A percentile compares a stretch with the other conserved stretches of the same genome.
Evolutionary conservation across 2,888 invertebrate species (phyloP).

Genomic region (Stenodera caucasica): DNA sequence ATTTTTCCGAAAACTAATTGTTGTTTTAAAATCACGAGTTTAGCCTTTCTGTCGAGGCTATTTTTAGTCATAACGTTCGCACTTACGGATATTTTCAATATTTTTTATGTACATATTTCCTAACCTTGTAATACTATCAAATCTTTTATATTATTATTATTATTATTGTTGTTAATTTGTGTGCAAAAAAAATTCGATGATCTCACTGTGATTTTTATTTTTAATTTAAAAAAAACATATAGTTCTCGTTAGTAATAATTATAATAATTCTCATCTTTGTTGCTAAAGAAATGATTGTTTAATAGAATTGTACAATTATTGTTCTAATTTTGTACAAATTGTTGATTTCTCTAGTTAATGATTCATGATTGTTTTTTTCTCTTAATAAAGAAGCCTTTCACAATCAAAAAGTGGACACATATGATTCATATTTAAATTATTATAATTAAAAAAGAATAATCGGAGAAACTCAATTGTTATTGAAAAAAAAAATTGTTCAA

Average conservation of each 20-base stretch:
- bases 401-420: not conserved
- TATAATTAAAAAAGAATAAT: no score
- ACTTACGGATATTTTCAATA: not conserved
- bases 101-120: not conserved
- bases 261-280: not conserved
- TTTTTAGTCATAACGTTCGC: not conserved
- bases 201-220: no score
- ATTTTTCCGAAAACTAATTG: not conserved
- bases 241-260: no score
- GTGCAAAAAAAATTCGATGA: no score
- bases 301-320: not conserved
- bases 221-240: no score
- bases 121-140: not conserved
- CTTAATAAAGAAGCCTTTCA: not conserved
- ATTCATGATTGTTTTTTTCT: not conserved
- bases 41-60: not conserved
- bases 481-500: no score
- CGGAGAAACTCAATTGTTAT: no score
- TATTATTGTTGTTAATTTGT: no score
- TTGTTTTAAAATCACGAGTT: constrained; percentile 2
- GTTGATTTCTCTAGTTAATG: not conserved
- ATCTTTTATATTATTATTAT: no score
- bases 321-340: not conserved
- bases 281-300: not conserved
- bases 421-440: constrained; percentile 3